A percentile compares a stretch with the other conserved stretches of the same genome.
Conservation (phyloP, 2,888 invertebrate genomes). For the Xestia xanthographa region DNA sequence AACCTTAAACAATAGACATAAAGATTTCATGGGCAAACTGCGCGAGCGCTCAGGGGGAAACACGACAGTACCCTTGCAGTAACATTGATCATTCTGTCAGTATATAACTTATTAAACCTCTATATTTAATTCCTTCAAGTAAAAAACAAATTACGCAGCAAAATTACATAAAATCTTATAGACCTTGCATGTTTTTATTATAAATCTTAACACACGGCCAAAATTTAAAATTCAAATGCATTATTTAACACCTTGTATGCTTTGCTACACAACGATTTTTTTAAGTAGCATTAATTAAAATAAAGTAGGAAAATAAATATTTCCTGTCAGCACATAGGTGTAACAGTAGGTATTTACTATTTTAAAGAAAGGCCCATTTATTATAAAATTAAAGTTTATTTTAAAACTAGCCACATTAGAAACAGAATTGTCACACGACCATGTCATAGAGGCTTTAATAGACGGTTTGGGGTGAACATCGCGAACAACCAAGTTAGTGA, state of each 20-base stretch:
- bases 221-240: slow-evolving; percentile 54
- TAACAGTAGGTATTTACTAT: background rate
- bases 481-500: background rate
- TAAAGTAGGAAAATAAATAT: background rate
- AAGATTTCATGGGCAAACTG: slow-evolving; percentile 50
- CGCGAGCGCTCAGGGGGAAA: slow-evolving; percentile 63
- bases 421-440: background rate
- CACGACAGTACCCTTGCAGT: slow-evolving; percentile 57
- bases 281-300: slow-evolving; percentile 30
- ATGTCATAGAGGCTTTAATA: background rate
- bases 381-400: background rate
- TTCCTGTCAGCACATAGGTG: background rate
- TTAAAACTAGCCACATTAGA: background rate
- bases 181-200: slow-evolving; percentile 41
- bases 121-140: slow-evolving; percentile 33
- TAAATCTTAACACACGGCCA: slow-evolving; percentile 52
- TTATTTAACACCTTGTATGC: slow-evolving; percentile 42
- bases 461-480: background rate
- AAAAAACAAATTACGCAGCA: slow-evolving; percentile 32
- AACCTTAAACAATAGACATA: slow-evolving; percentile 53
- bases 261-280: slow-evolving; percentile 35
- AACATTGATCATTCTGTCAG: slow-evolving; percentile 57
- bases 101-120: slow-evolving; percentile 42
- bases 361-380: background rate
- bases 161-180: slow-evolving; percentile 26